Evolutionary conservation across 53 echinoderm and acorn worm species (phyloP), one percentile per base, ranked within the genome.

Genomic region (Paracentrotus lividus): DNA sequence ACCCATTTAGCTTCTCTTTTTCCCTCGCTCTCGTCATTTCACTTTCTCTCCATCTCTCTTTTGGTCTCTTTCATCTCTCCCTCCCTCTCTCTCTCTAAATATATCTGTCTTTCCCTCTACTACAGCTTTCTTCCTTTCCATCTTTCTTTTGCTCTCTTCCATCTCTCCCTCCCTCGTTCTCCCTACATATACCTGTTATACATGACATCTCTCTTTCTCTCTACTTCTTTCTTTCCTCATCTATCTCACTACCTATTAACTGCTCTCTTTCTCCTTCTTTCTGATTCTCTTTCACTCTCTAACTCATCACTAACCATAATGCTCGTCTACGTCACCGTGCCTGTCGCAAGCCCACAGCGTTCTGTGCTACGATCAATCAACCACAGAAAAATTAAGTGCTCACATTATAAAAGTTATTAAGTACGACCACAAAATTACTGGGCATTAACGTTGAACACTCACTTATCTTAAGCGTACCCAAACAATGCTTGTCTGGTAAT

Each of bases 311-410:
- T 52, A 49, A 12, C 32, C 85, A 49, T 27, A 27, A 14, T 85
- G 49, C 81, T 8, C 9, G 10, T 29, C 87, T 87, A 54, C 44
- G 47, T 45, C 81, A 44, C 81, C 14, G 49, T 26, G 81, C 44
- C 49, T 81, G 81, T 81, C 81, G 42, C 42, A 77, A 81, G 81
- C 81, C 72, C 38, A 72, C 38, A 47, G 47, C 81, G 47, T 81
- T 45, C 81, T 47, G 81, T 10, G 47, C 27, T n/a, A 36, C 81
- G 44, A 81, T 81, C 44, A 81, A 81, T 81, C 81, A 81, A 49
- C 81, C 47, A 38, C 20, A 26, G 20, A 72, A 81, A 81, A 81
- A 81, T 81, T 81, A 81, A 49, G 81, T 81, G 81, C 81, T 81
- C 81, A 47, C 81, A 72, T 72, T 72, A 72, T 44, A 49, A 81